Evolutionary conservation across 53 echinoderm and acorn worm genomes (phyloP), one percentile per base, ranked within the genome.

Genomic region (Actinopyga echinites): DNA sequence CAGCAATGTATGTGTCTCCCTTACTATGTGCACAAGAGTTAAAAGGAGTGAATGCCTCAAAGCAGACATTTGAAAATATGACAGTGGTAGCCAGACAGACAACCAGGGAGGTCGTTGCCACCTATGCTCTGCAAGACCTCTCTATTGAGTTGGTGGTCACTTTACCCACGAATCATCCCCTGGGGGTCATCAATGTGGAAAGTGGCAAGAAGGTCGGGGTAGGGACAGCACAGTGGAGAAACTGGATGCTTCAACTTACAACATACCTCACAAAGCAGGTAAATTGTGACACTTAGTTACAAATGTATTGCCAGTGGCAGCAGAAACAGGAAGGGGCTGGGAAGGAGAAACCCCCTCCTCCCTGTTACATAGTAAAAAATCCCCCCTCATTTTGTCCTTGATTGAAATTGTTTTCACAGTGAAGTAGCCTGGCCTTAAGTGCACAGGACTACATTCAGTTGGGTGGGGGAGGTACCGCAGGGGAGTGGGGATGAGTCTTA

Each of bases 251-350:
- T 6, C 95, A 95, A 80, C 85, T 99, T 55, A 95, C 99, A 9
- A 99, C 92, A 0, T 99, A 92, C 79, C 84, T 99, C 8, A 90
- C 90, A 11, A 92, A 99, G 65, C 99, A 99, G 95, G 99, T 95
- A 56, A 52, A 25, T 2, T 69, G 4, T n/a, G 2, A 29, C 43
- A n/a, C n/a, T n/a, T 8, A 29, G 32, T 69, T 34, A 30, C 12
- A 34, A 32, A 15, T 69, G 8, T 22, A 1, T 34, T 7, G 1
- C n/a, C n/a, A n/a, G n/a, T n/a, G n/a, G n/a, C n/a, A n/a, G n/a
- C n/a, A n/a, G n/a, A n/a, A n/a, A n/a, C n/a, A n/a, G n/a, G n/a
- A n/a, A n/a, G n/a, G n/a, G n/a, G n/a, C n/a, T n/a, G n/a, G n/a
- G n/a, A n/a, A n/a, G n/a, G n/a, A n/a, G n/a, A n/a, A n/a, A n/a